These are phyloP conservation scores for Chionomys nivalis DNA, from an alignment of 2,113 vertebrate species.

Conservation along the genomic window DNA sequence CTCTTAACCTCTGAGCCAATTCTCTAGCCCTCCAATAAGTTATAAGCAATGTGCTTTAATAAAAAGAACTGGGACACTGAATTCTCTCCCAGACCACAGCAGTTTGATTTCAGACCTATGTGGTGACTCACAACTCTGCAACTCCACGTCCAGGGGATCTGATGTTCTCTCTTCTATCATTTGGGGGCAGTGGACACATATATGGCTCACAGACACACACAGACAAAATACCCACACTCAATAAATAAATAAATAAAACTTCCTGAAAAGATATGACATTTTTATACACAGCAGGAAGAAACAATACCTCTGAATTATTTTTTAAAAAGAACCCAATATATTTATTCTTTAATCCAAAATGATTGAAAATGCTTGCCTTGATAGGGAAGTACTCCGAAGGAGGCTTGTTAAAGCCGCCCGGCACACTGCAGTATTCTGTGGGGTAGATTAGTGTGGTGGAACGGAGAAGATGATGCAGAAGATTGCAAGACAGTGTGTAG, in stretches of 20 bases:
- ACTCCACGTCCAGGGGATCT: not conserved
- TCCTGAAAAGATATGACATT: not conserved
- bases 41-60: constrained; percentile 23
- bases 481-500: constrained; percentile 97
- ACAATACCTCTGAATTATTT: not conserved
- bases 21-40: not conserved
- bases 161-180: not conserved
- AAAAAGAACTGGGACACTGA: not conserved
- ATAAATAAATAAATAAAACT: not conserved
- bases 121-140: not conserved
- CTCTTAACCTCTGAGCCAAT: not conserved
- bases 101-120: not conserved
- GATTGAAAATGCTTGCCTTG: constrained; percentile 92
- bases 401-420: constrained; percentile 95
- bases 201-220: not conserved
- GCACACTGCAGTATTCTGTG: constrained; percentile 98
- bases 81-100: not conserved
- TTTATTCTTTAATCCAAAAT: constrained; percentile 82
- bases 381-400: constrained; percentile 95
- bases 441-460: constrained; percentile 97
- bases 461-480: constrained; percentile 96
- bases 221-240: not conserved
- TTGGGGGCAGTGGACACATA: not conserved
- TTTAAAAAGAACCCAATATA: constrained; percentile 71
- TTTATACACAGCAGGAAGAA: not conserved